phyloP scores from a whole-genome alignment of 2,797 vertebrate genomes.

The Fundulus diaphanus region DNA sequence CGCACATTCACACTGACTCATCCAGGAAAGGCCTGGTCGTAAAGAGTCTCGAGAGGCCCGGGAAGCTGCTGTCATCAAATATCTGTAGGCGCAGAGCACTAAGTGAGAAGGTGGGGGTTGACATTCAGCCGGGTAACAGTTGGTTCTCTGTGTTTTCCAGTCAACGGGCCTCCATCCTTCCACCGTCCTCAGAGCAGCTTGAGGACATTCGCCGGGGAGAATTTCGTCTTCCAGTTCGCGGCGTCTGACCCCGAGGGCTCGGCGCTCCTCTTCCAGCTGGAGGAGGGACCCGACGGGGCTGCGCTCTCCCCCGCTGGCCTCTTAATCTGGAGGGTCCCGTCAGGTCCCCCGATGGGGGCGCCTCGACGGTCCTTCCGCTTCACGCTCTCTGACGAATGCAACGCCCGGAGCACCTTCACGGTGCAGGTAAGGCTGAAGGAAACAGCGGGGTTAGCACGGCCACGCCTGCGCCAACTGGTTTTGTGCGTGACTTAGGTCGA shows the following conservation, averaged over 20 bases:
- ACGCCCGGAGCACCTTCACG: constrained; percentile 78
- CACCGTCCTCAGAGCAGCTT: constrained; percentile 75
- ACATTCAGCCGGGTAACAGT: not conserved
- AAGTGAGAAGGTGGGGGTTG: constrained; percentile 15
- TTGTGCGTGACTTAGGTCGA: constrained; percentile 65
- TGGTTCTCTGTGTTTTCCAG: constrained; percentile 48
- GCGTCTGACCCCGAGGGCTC: constrained; percentile 86
- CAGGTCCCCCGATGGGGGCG: not conserved
- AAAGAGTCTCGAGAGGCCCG: constrained; percentile 26
- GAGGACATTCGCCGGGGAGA: constrained; percentile 84
- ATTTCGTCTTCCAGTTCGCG: constrained; percentile 87
- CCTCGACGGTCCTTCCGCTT: constrained; percentile 72
- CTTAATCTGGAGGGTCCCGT: constrained; percentile 84
- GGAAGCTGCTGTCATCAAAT: constrained; percentile 28
- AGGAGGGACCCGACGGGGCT: constrained; percentile 72
- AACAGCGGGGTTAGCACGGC: not conserved
- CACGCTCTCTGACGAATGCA: constrained; percentile 81
- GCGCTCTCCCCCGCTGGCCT: constrained; percentile 84
- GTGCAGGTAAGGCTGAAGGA: constrained; percentile 68
- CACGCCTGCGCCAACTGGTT: not conserved
- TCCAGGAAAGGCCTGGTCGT: constrained; percentile 20
- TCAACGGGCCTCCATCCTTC: constrained; percentile 81
- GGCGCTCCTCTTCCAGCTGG: constrained; percentile 82
- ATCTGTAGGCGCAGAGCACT: not conserved
- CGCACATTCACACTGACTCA: constrained; percentile 14